These are phyloP conservation scores for Manacus vitellinus DNA, from an alignment of 2,113 vertebrate species.

Conservation along the genomic window DNA sequence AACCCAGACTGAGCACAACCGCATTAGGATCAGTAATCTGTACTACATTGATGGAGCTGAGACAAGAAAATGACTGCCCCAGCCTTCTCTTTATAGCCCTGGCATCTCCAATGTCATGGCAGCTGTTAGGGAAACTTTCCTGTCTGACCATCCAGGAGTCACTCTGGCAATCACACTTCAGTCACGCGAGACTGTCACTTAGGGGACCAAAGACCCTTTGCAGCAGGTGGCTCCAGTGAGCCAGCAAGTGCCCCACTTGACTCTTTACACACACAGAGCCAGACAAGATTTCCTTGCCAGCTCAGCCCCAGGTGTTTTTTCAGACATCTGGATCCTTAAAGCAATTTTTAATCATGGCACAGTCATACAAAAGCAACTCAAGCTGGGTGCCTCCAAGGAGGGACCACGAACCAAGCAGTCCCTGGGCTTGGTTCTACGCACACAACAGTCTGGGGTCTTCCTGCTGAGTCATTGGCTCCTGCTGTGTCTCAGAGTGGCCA, in stretches of 20 bases:
- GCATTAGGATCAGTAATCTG: background rate
- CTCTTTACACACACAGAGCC: background rate
- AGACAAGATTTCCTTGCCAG: background rate
- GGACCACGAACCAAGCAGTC: background rate
- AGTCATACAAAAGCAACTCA: background rate
- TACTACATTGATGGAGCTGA: background rate
- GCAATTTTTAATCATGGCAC: background rate
- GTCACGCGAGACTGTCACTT: background rate
- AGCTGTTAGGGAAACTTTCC: background rate
- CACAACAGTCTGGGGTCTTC: background rate
- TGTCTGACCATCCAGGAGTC: background rate
- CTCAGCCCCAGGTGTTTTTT: background rate
- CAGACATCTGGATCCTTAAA: background rate
- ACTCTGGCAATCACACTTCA: background rate
- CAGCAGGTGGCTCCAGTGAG: background rate
- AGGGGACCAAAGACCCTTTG: fast-evolving
- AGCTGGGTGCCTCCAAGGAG: background rate
- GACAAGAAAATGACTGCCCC: background rate
- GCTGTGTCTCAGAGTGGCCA: background rate
- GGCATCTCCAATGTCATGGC: background rate
- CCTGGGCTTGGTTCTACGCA: background rate
- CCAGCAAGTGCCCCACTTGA: background rate
- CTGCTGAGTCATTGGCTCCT: background rate
- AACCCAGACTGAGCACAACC: background rate
- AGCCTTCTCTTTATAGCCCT: background rate